These are phyloP conservation scores for Suncus etruscus DNA, from an alignment of 2,113 vertebrate species.

Conservation along the genomic window DNA sequence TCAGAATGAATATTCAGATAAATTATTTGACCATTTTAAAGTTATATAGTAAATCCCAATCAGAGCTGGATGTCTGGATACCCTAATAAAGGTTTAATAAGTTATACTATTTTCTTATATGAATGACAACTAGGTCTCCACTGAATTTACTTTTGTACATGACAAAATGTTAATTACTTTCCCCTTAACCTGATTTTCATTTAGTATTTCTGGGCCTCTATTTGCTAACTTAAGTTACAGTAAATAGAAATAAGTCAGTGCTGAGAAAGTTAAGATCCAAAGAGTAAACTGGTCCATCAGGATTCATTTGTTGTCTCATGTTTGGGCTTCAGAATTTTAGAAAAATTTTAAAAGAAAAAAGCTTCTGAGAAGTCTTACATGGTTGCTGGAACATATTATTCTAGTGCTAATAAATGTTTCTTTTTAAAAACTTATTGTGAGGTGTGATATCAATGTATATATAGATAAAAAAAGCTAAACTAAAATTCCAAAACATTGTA, in stretches of 20 bases:
- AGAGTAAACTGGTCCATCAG: not conserved
- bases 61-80: not conserved
- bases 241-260: not conserved
- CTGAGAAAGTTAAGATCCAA: not conserved
- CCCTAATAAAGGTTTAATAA: not conserved
- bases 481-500: no score
- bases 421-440: not conserved
- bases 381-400: not conserved
- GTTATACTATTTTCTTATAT: not conserved
- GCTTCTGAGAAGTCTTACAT: not conserved
- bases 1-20: not conserved
- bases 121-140: not conserved
- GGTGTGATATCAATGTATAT: no score
- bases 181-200: not conserved
- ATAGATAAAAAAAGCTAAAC: no score
- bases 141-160: slow-evolving; percentile 36
- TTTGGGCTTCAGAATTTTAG: not conserved
- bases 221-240: not conserved
- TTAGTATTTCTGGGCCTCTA: not conserved
- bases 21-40: not conserved
- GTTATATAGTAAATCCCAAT: not conserved
- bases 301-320: not conserved
- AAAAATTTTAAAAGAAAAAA: not conserved
- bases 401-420: not conserved
- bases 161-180: not conserved